These are phyloP conservation scores for Philaenus spumarius DNA, from an alignment of 1,140 invertebrate species.

Conservation along the genomic window DNA sequence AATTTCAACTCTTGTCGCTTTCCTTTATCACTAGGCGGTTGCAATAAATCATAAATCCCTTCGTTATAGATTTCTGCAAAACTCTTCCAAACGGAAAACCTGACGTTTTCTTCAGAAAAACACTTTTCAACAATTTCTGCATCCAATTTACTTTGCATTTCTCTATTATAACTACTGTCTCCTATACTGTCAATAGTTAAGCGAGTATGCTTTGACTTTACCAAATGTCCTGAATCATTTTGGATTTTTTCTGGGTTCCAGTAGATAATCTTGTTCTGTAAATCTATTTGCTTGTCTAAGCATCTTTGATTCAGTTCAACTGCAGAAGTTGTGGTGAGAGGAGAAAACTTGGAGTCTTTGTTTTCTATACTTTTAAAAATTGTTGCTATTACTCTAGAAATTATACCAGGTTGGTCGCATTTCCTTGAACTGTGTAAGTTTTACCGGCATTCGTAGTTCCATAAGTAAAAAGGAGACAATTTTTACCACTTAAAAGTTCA, in stretches of 20 bases:
- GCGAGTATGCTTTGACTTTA: too few relatives aligned
- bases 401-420: constrained; percentile 17
- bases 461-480: constrained; percentile 77
- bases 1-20: constrained; percentile 47
- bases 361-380: constrained; percentile 54
- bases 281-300: too few relatives aligned
- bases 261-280: too few relatives aligned
- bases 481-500: constrained; percentile 59
- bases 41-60: constrained; percentile 76
- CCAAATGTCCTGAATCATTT: too few relatives aligned
- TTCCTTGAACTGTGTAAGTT: constrained; percentile 73
- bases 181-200: too few relatives aligned
- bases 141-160: background rate
- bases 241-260: too few relatives aligned
- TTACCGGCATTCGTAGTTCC: constrained; percentile 82
- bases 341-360: constrained; percentile 12
- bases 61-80: constrained; percentile 95
- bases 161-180: too few relatives aligned
- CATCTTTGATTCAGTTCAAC: too few relatives aligned
- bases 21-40: constrained; percentile 39
- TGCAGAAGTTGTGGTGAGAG: too few relatives aligned
- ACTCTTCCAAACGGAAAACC: constrained; percentile 65
- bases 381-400: constrained; percentile 63
- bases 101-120: background rate
- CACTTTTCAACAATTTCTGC: background rate